These are phyloP conservation scores for Callyntrura sp. DNA, from an alignment of 2,888 invertebrate species.

Conservation along the genomic window DNA sequence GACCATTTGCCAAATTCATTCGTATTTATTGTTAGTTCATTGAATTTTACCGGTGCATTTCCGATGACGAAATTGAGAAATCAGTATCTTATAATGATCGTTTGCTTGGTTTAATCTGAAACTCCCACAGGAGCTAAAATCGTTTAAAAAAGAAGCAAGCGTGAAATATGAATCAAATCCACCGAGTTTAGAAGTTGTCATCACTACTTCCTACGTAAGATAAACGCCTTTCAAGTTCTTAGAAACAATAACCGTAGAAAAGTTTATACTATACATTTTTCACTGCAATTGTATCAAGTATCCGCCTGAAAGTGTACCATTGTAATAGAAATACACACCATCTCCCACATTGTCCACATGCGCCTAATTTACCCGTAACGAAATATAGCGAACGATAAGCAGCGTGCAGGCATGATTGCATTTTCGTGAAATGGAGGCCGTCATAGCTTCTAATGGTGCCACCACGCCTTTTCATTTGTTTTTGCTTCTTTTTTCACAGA, in stretches of 20 bases:
- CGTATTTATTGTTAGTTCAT: no score
- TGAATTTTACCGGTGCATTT: no score
- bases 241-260: neutral
- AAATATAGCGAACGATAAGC: neutral
- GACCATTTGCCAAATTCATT: no score
- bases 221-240: neutral
- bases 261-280: neutral
- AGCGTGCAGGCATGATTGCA: slow-evolving; percentile 43
- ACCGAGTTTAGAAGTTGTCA: no score
- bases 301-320: neutral
- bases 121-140: no score
- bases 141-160: neutral
- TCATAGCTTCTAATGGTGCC: neutral
- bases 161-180: neutral
- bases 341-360: neutral
- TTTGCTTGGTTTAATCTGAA: no score
- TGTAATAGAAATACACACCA: neutral
- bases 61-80: no score
- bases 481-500: no score
- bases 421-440: slow-evolving; percentile 60
- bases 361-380: neutral
- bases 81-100: no score
- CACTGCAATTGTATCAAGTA: slow-evolving; percentile 33
- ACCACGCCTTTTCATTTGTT: slow-evolving; percentile 67
- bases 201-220: neutral